phyloP scores from a whole-genome alignment of 2,113 vertebrate genomes.

The Sylvietta virens region DNA sequence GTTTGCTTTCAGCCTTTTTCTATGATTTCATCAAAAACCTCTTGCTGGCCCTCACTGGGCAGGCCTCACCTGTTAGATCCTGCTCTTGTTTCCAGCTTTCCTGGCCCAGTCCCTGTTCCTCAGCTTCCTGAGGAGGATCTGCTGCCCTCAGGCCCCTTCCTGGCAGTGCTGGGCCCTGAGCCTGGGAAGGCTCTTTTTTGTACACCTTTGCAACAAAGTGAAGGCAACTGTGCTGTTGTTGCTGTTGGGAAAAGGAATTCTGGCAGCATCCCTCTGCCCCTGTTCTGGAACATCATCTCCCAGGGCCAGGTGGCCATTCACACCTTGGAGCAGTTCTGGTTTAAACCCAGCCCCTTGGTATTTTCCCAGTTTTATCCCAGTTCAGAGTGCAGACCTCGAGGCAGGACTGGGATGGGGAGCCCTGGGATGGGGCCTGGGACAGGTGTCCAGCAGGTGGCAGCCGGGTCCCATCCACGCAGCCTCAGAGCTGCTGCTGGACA shows the following conservation, averaged over 20 bases:
- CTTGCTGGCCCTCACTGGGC: neutral
- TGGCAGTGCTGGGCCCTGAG: neutral
- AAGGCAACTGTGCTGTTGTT: neutral
- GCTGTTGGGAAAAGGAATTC: neutral
- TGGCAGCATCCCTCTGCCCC: neutral
- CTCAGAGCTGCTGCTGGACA: neutral
- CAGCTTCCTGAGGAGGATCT: neutral
- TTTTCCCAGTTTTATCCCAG: neutral
- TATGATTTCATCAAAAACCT: neutral
- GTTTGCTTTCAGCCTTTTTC: neutral
- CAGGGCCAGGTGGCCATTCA: neutral
- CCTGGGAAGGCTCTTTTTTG: fast-evolving
- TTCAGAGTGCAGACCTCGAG: neutral
- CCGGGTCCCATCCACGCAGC: neutral
- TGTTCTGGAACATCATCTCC: neutral
- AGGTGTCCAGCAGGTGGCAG: constrained; percentile 37
- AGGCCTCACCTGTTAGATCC: neutral
- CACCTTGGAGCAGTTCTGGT: neutral
- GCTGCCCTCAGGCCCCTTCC: fast-evolving
- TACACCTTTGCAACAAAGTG: fast-evolving
- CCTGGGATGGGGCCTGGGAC: too few relatives aligned
- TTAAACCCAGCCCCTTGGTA: neutral
- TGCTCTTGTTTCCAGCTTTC: neutral
- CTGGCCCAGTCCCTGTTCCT: neutral
- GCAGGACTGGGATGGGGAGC: neutral